Base-by-base conservation (phyloP, 2,888 invertebrate species). In the Melolontha melolontha region DNA sequence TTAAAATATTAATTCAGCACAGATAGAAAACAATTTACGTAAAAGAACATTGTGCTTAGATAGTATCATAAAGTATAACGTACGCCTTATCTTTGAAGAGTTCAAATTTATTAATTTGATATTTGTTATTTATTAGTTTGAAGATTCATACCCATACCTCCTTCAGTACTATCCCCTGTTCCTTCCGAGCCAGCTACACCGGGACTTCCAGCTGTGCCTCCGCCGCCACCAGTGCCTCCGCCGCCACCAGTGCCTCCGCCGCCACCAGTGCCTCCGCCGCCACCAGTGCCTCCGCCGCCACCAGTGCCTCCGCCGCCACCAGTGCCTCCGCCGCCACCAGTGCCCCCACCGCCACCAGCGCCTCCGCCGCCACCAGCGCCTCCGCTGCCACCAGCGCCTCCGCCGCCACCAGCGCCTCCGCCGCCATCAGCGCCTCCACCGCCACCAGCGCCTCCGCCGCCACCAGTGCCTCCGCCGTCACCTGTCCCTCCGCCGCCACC, bases 351-450 rank as follows among this genome's bases (percentile, higher is more conserved):
- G 14, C 67, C 57, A 5, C 63, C 63, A 5, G 50, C 8, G 5
- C 47, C 63, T 7, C 69, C 69, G 1, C 52, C 65, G 14, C 68
- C 65, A 10, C 59, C 65, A 22, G 59, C n/a, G 5, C 65, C 54
- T 44, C 66, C 66, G 1, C 34, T 89, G 88, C 70, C 90, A 88
- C 2, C 94, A 94, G 77, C 93, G 0, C 95, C 95, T 49, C 87
- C 84, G 29, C 85, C 79, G 0, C 94, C 94, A 0, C 86, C 79
- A 22, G 84, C 82, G 10, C 94, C 95, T 50, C 92, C 66, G 1
- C 34, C n/a, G 14, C 66, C 66, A 52, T 57, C 55, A 1, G 14
- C 10, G 0, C 63, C 50, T 29, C 50, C 50, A 34, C 34, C 5
- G 16, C 29, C 22, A 17, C 34, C 59, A 39, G 2, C 40, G 5